A percentile compares a stretch with the other conserved stretches of the same genome.
phyloP scores from a whole-genome alignment of 2,797 vertebrate species.

The Psittacula derbiana region DNA sequence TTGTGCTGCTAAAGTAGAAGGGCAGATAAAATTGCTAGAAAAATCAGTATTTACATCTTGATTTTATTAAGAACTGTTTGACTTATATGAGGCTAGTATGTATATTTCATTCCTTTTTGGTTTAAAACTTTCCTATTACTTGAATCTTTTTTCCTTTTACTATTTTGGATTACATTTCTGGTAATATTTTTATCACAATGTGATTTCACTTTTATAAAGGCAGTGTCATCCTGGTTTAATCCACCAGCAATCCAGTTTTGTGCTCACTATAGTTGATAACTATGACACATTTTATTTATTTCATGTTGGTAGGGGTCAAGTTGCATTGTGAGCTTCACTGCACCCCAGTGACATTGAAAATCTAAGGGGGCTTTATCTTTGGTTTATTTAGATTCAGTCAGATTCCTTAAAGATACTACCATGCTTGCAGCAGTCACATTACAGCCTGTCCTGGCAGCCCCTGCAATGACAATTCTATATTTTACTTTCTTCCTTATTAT shows the following conservation, averaged over 20 bases:
- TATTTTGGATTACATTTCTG: background rate
- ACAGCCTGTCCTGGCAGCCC: background rate
- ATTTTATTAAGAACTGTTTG: background rate
- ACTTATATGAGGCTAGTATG: background rate
- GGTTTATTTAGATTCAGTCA: background rate
- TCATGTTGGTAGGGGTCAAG: background rate
- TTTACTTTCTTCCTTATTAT: background rate
- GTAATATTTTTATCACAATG: background rate
- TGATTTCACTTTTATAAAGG: background rate
- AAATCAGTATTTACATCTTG: background rate
- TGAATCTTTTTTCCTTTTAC: background rate
- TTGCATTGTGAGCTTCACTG: background rate
- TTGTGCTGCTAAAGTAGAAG: background rate
- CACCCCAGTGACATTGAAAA: background rate
- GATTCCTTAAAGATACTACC: background rate
- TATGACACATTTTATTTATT: background rate
- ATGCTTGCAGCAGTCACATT: background rate
- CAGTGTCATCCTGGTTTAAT: background rate
- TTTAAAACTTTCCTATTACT: background rate
- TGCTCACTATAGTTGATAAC: background rate
- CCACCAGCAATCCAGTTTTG: background rate
- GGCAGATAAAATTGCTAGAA: background rate
- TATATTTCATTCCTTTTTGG: background rate
- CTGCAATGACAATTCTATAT: background rate
- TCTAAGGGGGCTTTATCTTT: background rate